Percentiles rank a stretch among this genome's conserved stretches.
These are phyloP conservation scores for Forpus xanthops DNA, from an alignment of 2,797 vertebrate genomes.

Conservation along the genomic window DNA sequence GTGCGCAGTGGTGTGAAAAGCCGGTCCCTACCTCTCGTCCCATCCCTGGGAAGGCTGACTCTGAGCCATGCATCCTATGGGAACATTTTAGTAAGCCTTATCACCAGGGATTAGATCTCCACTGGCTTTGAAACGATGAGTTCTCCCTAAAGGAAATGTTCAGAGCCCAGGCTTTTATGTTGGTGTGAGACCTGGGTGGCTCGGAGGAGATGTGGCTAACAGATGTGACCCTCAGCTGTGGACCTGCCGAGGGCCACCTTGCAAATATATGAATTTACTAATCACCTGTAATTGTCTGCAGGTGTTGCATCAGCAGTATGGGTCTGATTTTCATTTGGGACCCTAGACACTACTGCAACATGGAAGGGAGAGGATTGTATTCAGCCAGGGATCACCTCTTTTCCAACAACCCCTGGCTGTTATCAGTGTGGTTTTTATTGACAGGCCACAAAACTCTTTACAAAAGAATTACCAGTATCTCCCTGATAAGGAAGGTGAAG, in stretches of 20 bases:
- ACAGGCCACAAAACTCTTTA: not conserved
- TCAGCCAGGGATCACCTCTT: not conserved
- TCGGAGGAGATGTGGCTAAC: not conserved
- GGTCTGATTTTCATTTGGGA: not conserved
- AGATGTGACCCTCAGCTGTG: not conserved
- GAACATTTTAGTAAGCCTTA: not conserved
- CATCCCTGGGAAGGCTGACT: accelerated
- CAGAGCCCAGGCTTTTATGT: accelerated
- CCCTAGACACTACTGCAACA: not conserved
- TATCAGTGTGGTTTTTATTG: not conserved
- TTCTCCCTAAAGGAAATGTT: not conserved
- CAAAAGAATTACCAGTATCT: not conserved
- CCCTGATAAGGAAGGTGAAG: not conserved
- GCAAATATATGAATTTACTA: not conserved
- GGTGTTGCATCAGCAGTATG: not conserved
- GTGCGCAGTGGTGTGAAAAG: not conserved
- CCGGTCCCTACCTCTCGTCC: accelerated
- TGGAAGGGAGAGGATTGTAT: not conserved
- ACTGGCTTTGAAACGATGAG: not conserved
- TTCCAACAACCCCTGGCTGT: not conserved
- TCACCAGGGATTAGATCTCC: not conserved
- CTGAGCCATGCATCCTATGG: accelerated
- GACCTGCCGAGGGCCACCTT: not conserved
- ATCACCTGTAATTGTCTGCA: accelerated
- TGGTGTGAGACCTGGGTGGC: not conserved